These are phyloP conservation scores for Drosophila infuscata DNA, from an alignment of 2,888 invertebrate genomes.

Conservation along the genomic window DNA sequence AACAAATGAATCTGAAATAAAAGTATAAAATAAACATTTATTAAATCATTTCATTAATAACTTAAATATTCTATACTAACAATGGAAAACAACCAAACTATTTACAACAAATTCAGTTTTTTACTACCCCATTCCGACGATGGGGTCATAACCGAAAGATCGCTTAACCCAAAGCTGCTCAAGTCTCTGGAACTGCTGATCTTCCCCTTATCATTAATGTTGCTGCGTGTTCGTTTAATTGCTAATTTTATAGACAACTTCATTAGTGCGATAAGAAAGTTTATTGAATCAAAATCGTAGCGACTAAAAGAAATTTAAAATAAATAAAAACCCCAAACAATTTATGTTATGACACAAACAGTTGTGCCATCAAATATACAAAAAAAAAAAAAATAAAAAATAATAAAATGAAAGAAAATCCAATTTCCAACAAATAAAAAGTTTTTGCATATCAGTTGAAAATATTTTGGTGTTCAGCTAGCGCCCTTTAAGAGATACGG, in stretches of 20 bases:
- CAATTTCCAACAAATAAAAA: constrained; percentile 27
- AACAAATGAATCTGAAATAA: too few relatives aligned
- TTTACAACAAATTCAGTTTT: constrained; percentile 1
- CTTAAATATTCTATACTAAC: neutral
- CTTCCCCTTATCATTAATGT: constrained; percentile 43
- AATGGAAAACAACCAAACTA: neutral
- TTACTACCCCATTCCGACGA: constrained; percentile 17
- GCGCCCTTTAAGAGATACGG: constrained; percentile 59
- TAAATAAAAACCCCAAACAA: constrained; percentile 16
- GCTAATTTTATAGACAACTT: constrained; percentile 75
- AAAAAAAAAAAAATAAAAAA: neutral
- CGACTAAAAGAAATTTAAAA: constrained; percentile 18
- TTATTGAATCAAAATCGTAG: constrained; percentile 47
- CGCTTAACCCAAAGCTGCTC: constrained; percentile 50
- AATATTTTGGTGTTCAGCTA: constrained; percentile 51
- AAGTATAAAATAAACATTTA: neutral
- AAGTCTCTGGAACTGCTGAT: constrained; percentile 9
- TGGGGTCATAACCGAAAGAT: constrained; percentile 22
- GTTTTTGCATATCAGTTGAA: constrained; percentile 68
- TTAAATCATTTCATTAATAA: neutral
- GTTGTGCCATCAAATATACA: constrained; percentile 41
- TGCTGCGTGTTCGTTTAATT: constrained; percentile 70
- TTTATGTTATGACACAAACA: constrained; percentile 64
- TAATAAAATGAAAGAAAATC: constrained; percentile 4
- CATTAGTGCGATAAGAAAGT: constrained; percentile 69